Base-by-base conservation (phyloP, 2,888 invertebrate genomes). In the Drosophila ochracea region DNA sequence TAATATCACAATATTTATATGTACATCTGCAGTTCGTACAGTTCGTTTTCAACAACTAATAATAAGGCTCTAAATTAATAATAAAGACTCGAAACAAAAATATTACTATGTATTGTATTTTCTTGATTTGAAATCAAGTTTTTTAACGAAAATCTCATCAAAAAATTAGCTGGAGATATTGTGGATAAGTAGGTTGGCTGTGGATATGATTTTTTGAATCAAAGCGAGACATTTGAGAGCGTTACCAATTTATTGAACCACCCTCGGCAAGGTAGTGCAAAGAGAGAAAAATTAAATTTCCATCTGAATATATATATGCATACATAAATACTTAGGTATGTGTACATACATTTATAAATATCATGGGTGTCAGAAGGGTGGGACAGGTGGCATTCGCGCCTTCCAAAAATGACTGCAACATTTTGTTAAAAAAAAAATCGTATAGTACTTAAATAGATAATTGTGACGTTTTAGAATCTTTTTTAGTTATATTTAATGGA, bases 1-100 rank as follows among this genome's bases (percentile, higher is more conserved):
- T 88, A 7, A n/a, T 65, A 41, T 30, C 10, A 67, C 47, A 19
- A 9, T 47, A 31, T 50, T 13, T 47, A 49, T 61, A 25, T 64
- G 49, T 58, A 28, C 31, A 47, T 30, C 21, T 39, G 35, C 10
- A 41, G 28, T 16, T 47, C n/a, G 13, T 57, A 37, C n/a, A 39
- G 35, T 49, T 54, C 57, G 55, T 39, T 28, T 52, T 19, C 3
- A 4, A 10, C 33, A 33, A 53, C 7, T n/a, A 39, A 57, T n/a
- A 39, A 7, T n/a, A 4, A 13, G 21, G 13, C 21, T 47, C 7
- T 47, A 13, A 47, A 47, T 7, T 13, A 47, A 16, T 25, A 19
- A n/a, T 19, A 13, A 25, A 13, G 41, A 47, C 33, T 13, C 47
- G 25, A 25, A 47, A n/a, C n/a, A n/a, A 19, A 63, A 58, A 58